Evolutionary conservation across 2,113 vertebrate species (phyloP).

Genomic region (Chaetorhynchus papuensis): DNA sequence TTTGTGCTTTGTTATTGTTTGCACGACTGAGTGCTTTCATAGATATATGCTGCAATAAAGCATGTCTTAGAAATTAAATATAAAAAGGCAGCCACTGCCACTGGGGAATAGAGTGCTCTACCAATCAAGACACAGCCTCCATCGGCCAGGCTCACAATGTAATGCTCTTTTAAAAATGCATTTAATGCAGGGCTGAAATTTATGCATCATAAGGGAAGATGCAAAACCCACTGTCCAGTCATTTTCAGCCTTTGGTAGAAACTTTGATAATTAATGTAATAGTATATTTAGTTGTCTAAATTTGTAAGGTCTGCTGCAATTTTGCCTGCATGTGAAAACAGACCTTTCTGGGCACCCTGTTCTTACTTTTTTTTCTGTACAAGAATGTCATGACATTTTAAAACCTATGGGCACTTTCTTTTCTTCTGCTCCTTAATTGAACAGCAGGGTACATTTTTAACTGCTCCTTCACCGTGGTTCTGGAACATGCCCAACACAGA

Average conservation of each 20-base stretch:
- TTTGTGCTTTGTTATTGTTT: slow-evolving; percentile 32
- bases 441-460: background rate
- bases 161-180: slow-evolving; percentile 1
- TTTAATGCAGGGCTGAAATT: background rate
- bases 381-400: background rate
- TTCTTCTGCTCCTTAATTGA: background rate
- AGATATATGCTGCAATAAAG: background rate
- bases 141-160: slow-evolving; percentile 2
- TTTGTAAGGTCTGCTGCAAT: background rate
- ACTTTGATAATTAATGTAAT: background rate
- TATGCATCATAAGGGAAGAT: background rate
- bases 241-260: background rate
- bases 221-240: background rate
- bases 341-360: background rate
- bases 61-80: slow-evolving; percentile 33
- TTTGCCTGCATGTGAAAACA: background rate
- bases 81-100: slow-evolving; percentile 56
- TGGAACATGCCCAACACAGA: background rate
- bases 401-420: background rate
- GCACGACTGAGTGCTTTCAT: slow-evolving; percentile 46
- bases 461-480: background rate
- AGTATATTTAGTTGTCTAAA: background rate
- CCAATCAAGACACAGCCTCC: background rate
- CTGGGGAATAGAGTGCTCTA: slow-evolving; percentile 47
- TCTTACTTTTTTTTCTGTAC: background rate